These are phyloP conservation scores for Mallotus villosus DNA, from an alignment of 2,797 vertebrate genomes.

Conservation along the genomic window DNA sequence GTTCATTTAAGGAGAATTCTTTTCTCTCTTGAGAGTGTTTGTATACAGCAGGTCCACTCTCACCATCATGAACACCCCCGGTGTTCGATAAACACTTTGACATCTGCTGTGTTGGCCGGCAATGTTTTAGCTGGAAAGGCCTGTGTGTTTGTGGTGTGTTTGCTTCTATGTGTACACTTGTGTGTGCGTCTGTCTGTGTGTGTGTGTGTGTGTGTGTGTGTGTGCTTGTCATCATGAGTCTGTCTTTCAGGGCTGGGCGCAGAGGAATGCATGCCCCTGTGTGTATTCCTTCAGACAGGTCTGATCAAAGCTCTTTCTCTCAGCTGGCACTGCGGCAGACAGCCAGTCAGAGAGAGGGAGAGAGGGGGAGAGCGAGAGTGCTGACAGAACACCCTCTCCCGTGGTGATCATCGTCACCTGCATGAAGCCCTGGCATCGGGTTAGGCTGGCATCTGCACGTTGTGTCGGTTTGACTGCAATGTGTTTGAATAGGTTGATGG, in stretches of 20 bases:
- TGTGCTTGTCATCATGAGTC: slow-evolving; percentile 27
- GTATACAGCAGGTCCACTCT: background rate
- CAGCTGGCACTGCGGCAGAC: slow-evolving; percentile 52
- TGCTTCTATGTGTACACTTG: background rate
- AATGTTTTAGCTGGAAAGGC: background rate
- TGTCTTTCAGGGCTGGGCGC: slow-evolving; percentile 61
- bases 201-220: slow-evolving; percentile 15
- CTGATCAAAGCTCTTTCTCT: slow-evolving; percentile 57
- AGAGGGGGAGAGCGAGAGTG: background rate
- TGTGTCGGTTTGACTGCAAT: too few species aligned
- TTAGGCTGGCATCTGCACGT: too few species aligned
- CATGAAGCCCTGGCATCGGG: background rate
- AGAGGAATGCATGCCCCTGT: slow-evolving; percentile 59
- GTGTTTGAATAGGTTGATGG: background rate
- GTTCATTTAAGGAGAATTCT: background rate
- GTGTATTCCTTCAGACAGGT: slow-evolving; percentile 34
- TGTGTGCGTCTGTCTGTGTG: slow-evolving; percentile 22
- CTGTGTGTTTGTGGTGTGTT: too few species aligned
- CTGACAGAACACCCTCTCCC: too few species aligned
- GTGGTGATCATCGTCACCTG: too few species aligned
- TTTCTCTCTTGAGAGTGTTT: too few species aligned
- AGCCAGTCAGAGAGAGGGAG: slow-evolving; percentile 16
- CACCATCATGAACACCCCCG: too few species aligned
- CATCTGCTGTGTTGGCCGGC: background rate
- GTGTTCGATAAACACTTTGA: too few species aligned